These are phyloP conservation scores for Nyleta sp. DNA, from an alignment of 2,888 invertebrate genomes.

Conservation along the genomic window DNA sequence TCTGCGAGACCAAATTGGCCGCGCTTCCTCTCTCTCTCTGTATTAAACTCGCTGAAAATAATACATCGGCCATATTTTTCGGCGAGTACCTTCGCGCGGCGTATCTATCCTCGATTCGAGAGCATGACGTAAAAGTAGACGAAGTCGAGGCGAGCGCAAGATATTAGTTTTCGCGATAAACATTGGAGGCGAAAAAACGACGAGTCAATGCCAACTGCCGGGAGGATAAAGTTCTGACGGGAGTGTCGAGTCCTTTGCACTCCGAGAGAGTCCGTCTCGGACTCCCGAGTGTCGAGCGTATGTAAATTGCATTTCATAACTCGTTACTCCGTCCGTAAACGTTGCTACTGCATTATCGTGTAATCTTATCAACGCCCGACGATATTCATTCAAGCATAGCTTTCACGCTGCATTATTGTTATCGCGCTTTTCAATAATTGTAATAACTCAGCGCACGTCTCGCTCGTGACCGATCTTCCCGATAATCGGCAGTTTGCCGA, in stretches of 20 bases:
- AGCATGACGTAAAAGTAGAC: constrained; percentile 20
- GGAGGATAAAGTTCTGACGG: constrained; percentile 19
- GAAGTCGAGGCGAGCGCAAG: constrained; percentile 3
- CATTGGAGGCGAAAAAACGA: constrained; percentile 30
- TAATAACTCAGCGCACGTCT: constrained; percentile 9
- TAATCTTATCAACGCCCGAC: constrained; percentile 42
- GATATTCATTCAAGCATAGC: constrained; percentile 40
- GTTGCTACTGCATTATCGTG: constrained; percentile 50
- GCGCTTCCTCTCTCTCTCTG: neutral
- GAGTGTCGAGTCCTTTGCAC: constrained; percentile 20
- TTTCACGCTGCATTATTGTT: constrained; percentile 53
- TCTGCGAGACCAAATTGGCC: constrained; percentile 3
- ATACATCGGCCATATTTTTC: neutral
- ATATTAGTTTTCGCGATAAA: constrained; percentile 47
- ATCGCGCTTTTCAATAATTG: constrained; percentile 40
- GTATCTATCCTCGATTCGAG: neutral
- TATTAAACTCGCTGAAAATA: constrained; percentile 23
- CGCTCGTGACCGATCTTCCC: constrained; percentile 11
- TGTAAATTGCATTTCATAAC: constrained; percentile 79
- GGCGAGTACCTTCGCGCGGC: too few species aligned
- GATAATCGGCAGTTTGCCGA: constrained; percentile 9
- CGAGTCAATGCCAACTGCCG: neutral
- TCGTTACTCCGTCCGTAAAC: constrained; percentile 68
- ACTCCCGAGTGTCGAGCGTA: constrained; percentile 69
- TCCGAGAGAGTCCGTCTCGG: constrained; percentile 33